These are phyloP conservation scores for Scatophagus argus DNA, from an alignment of 2,113 vertebrate genomes.

Conservation along the genomic window DNA sequence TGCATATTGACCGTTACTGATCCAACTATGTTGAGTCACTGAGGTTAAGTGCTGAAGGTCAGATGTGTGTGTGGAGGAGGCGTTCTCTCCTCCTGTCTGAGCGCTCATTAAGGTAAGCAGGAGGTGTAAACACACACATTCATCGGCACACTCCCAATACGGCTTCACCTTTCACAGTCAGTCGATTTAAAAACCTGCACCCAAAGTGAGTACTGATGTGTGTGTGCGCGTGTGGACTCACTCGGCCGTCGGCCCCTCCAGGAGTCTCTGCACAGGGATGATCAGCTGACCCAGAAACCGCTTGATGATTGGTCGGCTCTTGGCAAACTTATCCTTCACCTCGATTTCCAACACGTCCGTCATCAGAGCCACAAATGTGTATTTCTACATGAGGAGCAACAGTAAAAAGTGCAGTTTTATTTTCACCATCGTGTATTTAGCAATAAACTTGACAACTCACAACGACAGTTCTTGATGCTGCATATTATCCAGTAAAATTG, in stretches of 20 bases:
- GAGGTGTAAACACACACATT: background rate
- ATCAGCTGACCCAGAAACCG: constrained; percentile 96
- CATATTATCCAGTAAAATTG: no score
- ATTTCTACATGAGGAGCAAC: constrained; percentile 86
- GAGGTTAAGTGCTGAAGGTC: constrained; percentile 42
- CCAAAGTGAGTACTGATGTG: background rate
- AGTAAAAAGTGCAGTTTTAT: constrained; percentile 17
- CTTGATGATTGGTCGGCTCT: constrained; percentile 98
- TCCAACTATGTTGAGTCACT: constrained; percentile 10
- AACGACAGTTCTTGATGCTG: no score
- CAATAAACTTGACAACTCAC: no score
- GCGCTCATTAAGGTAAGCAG: background rate
- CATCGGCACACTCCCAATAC: background rate
- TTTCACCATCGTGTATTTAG: no score
- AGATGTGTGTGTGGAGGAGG: background rate
- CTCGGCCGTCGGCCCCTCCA: constrained; percentile 93
- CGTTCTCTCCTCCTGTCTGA: background rate
- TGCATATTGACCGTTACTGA: constrained; percentile 22
- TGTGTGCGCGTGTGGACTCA: constrained; percentile 71
- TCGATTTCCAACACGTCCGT: constrained; percentile 96
- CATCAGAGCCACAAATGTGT: constrained; percentile 96
- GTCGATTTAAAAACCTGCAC: background rate
- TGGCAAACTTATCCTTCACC: constrained; percentile 98
- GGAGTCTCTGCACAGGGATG: constrained; percentile 93
- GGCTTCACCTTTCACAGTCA: background rate